Base-by-base conservation (phyloP, 2,113 vertebrate species). In the Anser brachyrhynchus region DNA sequence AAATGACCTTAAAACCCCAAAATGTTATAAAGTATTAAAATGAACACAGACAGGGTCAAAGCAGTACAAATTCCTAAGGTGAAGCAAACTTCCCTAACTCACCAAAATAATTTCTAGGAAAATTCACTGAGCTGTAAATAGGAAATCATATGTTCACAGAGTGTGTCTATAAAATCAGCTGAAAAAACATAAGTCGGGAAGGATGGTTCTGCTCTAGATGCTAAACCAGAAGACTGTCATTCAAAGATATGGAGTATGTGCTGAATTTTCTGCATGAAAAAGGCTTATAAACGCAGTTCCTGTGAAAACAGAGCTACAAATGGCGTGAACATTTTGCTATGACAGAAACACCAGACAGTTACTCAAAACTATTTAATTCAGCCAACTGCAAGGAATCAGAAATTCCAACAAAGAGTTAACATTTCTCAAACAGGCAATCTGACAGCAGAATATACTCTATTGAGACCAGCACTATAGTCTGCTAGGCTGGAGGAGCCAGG, bases 21-120 rank as follows among this genome's bases (percentile, higher is more conserved):
- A 80, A 33, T 17, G 54, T n/a, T 74, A 52, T 20, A 49, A 0
- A 84, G 44, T 78, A 62, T 35, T 54, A 18, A 20, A 44, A 19
- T 18, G 69, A 94, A 49, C 33, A 43, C 51, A 74, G 9, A 19
- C 1, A n/a, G 55, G 22, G 28, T 51, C 41, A 80, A 86, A 75
- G 66, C 43, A 79, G 35, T 33, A 72, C 62, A 69, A 76, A 61
- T n/a, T 55, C 33, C 5, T 69, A 57, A 39, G 43, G 58, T 74
- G 57, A 74, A 85, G 43, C 15, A 72, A 80, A 26, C 28, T 37
- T 77, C 52, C 79, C 66, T 66, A 92, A 80, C 18, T 80, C 64
- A 86, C 51, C 25, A 93, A 89, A 87, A 76, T 55, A 70, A 89
- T 76, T 89, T 91, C 59, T 84, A 92, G 82, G n/a, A 92, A 74